These are phyloP conservation scores for Pterobdella sp. DNA, from an alignment of 2,888 invertebrate genomes.

Conservation along the genomic window DNA sequence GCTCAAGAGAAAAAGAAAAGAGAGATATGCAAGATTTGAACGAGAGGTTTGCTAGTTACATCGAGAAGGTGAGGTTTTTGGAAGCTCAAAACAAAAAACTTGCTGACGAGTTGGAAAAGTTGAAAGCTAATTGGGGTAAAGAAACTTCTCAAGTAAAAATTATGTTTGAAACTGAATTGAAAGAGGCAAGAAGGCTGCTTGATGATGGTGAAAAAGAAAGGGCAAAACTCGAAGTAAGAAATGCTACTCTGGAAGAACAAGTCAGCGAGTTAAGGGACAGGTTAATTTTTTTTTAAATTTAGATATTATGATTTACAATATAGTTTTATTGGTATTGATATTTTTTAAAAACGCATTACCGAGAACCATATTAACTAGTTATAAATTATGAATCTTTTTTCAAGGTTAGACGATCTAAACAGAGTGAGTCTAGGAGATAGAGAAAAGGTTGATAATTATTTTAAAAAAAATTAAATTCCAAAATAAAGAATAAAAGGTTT, in stretches of 20 bases:
- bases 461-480: not conserved
- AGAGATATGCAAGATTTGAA: slow-evolving; percentile 55
- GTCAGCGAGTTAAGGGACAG: slow-evolving; percentile 46
- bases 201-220: slow-evolving; percentile 54
- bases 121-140: slow-evolving; percentile 41
- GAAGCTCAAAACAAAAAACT: slow-evolving; percentile 52
- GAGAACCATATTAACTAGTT: no score
- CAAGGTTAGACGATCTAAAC: slow-evolving; percentile 28
- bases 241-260: slow-evolving; percentile 52
- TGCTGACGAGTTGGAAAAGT: slow-evolving; percentile 47
- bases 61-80: slow-evolving; percentile 53
- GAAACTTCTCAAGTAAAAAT: slow-evolving; percentile 48
- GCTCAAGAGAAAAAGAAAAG: slow-evolving; percentile 53
- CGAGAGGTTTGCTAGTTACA: slow-evolving; percentile 55
- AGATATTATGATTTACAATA: no score
- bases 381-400: no score
- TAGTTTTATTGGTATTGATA: no score
- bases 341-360: no score
- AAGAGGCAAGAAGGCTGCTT: slow-evolving; percentile 53
- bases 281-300: slow-evolving; percentile 38
- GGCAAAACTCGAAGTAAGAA: slow-evolving; percentile 53
- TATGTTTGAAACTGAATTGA: slow-evolving; percentile 54
- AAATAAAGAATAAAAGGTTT: not conserved
- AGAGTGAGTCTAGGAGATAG: slow-evolving; percentile 17
- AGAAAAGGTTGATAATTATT: slow-evolving; percentile 11